A percentile compares a stretch with the other conserved stretches of the same genome.
phyloP scores from a whole-genome alignment of 1,140 invertebrate species.

The Brachionus rotundiformis region DNA sequence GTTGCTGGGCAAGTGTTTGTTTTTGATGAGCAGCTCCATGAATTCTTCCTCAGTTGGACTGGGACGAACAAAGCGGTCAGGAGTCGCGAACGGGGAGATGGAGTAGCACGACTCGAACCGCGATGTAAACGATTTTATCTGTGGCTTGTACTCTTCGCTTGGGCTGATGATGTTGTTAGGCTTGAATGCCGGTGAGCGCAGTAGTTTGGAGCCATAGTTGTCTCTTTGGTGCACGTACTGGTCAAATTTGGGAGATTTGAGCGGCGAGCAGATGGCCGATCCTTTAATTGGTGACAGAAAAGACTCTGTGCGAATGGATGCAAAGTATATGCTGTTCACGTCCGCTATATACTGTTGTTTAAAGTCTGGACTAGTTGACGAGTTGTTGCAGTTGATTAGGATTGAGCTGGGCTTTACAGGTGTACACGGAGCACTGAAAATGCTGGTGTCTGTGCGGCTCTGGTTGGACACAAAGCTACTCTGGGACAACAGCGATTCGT shows the following conservation, averaged over 20 bases:
- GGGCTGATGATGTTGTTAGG: neutral
- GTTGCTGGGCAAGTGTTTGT: conserved; percentile 37
- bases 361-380: neutral
- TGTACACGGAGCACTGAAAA: neutral
- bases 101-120: conserved; percentile 15
- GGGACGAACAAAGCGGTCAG: neutral
- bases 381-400: neutral
- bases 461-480: conserved; percentile 17
- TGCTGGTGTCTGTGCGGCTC: neutral
- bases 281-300: conserved; percentile 2
- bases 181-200: conserved; percentile 34
- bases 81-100: neutral
- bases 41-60: conserved; percentile 45
- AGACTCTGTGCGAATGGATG: conserved; percentile 8
- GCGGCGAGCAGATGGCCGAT: neutral
- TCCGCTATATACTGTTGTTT: conserved; percentile 40
- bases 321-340: conserved; percentile 29
- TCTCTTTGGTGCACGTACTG: conserved; percentile 20
- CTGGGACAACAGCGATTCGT: conserved; percentile 28
- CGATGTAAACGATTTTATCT: conserved; percentile 25
- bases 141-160: neutral
- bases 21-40: conserved; percentile 32
- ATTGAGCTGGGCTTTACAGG: neutral
- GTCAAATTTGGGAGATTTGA: neutral
- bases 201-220: neutral